Conservation (phyloP, 1,140 invertebrate species). For the Callitettix versicolor region DNA sequence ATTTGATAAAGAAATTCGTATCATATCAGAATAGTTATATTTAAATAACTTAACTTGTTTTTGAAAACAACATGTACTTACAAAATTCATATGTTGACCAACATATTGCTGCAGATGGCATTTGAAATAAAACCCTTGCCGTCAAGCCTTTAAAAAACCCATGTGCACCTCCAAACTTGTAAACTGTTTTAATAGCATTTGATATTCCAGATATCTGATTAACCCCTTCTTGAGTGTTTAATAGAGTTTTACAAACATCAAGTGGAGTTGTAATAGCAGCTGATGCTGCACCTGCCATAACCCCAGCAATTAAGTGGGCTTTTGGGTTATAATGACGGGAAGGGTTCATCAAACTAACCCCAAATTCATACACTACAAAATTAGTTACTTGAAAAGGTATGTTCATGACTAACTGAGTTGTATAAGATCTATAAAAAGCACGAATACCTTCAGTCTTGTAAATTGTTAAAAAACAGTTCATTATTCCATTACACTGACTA, state of each 20-base stretch:
- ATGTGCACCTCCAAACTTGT: slow-evolving; percentile 54
- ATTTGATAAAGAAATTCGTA: too few relatives aligned
- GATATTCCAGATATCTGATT: slow-evolving; percentile 42
- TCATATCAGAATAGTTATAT: too few relatives aligned
- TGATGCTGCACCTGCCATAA: slow-evolving; percentile 82
- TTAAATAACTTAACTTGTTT: too few relatives aligned
- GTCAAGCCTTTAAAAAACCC: slow-evolving; percentile 79
- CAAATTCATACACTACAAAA: slow-evolving; percentile 90
- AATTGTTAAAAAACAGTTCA: slow-evolving; percentile 67
- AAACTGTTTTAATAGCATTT: slow-evolving; percentile 57
- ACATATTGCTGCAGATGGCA: slow-evolving; percentile 94
- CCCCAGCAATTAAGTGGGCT: slow-evolving; percentile 82
- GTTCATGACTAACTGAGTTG: slow-evolving; percentile 95
- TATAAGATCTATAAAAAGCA: slow-evolving; percentile 95
- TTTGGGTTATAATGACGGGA: slow-evolving; percentile 74
- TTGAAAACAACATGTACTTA: slow-evolving; percentile 38
- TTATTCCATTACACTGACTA: slow-evolving; percentile 79
- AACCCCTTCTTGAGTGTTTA: slow-evolving; percentile 80
- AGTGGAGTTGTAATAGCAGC: slow-evolving; percentile 92
- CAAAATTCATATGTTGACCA: slow-evolving; percentile 91
- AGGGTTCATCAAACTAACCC: slow-evolving; percentile 71
- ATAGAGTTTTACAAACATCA: slow-evolving; percentile 95
- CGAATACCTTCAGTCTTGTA: slow-evolving; percentile 71
- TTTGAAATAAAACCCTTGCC: slow-evolving; percentile 88
- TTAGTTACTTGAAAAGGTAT: slow-evolving; percentile 81